Base-by-base conservation (phyloP, 2,888 invertebrate genomes). In the Bhutanitis thaidina region DNA sequence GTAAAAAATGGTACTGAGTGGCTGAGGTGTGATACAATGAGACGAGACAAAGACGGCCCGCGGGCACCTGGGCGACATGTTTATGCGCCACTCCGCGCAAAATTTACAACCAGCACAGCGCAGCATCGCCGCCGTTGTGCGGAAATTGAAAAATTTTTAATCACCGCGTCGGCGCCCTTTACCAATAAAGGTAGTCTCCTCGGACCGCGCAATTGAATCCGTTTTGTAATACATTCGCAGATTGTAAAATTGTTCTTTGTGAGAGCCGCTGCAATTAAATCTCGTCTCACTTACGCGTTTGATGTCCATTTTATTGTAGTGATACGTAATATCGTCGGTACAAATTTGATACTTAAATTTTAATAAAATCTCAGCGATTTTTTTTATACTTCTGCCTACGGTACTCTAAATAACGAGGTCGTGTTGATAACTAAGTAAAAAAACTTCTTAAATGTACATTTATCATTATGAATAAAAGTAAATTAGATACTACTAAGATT, bases 131-230 rank as follows among this genome's bases (percentile, higher is more conserved):
- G 53, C 55, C 40, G 57, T 69, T 67, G 14, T 71, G 67, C 71
- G 77, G 80, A 80, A 77, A 83, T 82, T 78, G 76, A 65, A 78
- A 20, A 71, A 72, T 71, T 76, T 80, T 82, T 81, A 79, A 84
- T 79, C 70, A 70, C 72, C 67, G 53, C 54, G 69, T 72, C 80
- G 79, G 80, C 77, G 74, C 71, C 74, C 64, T 72, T 80, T 76
- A 63, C 50, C 43, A 47, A 46, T 54, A 48, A 54, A 54, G 48
- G 50, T 56, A 52, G 51, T 54, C 53, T 49, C 52, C 29, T 41
- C 51, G 50, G 37, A 27, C 41, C 32, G 46, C 58, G 50, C 60
- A 60, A 56, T 59, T 60, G 59, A 53, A 57, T 56, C 49, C 56
- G 55, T 58, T 67, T 34, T 58, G 56, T 64, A 67, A 68, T 65